Conservation (phyloP, 2,888 invertebrate species). For the Priocnemis perturbator region DNA sequence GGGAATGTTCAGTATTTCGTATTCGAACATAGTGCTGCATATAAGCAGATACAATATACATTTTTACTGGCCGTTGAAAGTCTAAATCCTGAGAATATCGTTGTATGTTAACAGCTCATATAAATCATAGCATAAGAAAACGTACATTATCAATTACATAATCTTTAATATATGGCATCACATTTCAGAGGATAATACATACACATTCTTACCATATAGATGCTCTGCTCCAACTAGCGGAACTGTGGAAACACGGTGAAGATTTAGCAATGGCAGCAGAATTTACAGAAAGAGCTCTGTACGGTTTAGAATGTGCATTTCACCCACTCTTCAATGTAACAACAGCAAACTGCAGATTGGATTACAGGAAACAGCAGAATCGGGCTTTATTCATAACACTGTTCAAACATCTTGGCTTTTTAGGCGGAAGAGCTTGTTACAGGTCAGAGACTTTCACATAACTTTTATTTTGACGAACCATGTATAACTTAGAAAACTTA, state of each 20-base stretch:
- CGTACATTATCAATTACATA: not conserved
- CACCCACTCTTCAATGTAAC: slow-evolving; percentile 88
- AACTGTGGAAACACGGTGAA: slow-evolving; percentile 86
- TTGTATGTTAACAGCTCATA: slow-evolving; percentile 75
- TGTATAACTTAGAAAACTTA: not conserved
- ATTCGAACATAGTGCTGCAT: slow-evolving; percentile 85
- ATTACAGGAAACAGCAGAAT: slow-evolving; percentile 89
- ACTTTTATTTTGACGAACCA: not conserved
- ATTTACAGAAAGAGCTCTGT: slow-evolving; percentile 86
- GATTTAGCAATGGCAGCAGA: slow-evolving; percentile 87
- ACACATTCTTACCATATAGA: slow-evolving; percentile 88
- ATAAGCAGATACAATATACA: slow-evolving; percentile 84
- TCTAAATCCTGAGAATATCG: slow-evolving; percentile 86
- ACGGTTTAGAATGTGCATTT: slow-evolving; percentile 85
- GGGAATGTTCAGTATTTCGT: slow-evolving; percentile 80
- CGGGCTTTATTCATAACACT: slow-evolving; percentile 87
- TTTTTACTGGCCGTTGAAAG: slow-evolving; percentile 88
- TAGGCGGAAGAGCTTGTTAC: slow-evolving; percentile 88
- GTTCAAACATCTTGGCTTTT: slow-evolving; percentile 87
- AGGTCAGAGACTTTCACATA: slow-evolving; percentile 54
- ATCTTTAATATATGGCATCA: not conserved
- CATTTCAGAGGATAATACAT: slow-evolving; percentile 80
- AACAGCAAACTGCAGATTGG: slow-evolving; percentile 84
- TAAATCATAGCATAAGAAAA: not conserved
- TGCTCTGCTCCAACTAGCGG: slow-evolving; percentile 86